Percentiles rank a stretch among this genome's conserved stretches.
Evolutionary conservation across 1,140 invertebrate species (phyloP).

Genomic region (Akabosia matsudoensis): DNA sequence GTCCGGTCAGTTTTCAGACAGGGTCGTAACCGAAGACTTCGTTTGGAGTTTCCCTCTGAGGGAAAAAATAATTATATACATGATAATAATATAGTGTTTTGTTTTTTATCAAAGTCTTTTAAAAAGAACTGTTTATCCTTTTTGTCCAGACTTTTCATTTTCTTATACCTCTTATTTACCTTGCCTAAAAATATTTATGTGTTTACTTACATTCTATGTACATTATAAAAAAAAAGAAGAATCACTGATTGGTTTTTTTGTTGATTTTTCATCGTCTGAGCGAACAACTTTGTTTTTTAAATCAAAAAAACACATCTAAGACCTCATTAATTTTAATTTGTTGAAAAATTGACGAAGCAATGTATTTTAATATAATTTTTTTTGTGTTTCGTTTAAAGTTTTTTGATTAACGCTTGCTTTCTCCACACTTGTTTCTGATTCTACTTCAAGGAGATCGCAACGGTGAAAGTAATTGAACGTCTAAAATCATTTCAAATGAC

Average conservation of each 20-base stretch:
- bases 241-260: neutral
- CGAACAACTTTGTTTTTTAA: neutral
- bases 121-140: neutral
- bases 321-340: neutral
- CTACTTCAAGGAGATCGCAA: slow-evolving; percentile 26
- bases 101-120: too few species aligned
- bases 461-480: slow-evolving; percentile 23
- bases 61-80: neutral
- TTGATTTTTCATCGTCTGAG: neutral
- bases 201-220: neutral
- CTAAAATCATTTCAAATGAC: slow-evolving; percentile 33
- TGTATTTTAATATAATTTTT: neutral
- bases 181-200: neutral
- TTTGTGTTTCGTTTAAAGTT: neutral
- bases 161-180: neutral
- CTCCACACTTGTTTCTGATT: neutral
- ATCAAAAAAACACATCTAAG: neutral
- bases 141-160: neutral
- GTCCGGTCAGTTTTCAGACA: neutral
- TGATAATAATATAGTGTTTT: neutral
- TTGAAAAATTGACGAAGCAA: neutral
- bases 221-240: too few species aligned
- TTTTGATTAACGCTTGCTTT: neutral
- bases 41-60: neutral
- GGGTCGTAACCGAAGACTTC: neutral